Evolutionary conservation across 92 coral and sea anemone genomes (phyloP), one percentile per base, ranked within the genome.

Genomic region (Actinostola sp.): DNA sequence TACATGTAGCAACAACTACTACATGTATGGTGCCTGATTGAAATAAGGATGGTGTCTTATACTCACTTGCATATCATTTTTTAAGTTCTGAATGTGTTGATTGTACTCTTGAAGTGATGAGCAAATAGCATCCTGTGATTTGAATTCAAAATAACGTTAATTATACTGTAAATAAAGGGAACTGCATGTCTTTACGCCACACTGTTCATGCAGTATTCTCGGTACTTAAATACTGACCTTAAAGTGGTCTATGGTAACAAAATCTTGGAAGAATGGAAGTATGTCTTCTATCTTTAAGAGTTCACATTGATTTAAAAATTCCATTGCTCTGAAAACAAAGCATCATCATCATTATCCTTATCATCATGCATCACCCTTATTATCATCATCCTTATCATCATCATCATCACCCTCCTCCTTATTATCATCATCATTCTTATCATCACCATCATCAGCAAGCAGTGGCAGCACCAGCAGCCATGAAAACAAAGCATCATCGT

Each of bases 231-330:
- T n/a, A 34, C 62, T 53, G 11, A 91, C 97, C 90, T 94, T 94
- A 36, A 94, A 94, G 63, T 94, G 98, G 67, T 94, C 94, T 34
- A 94, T 94, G 2, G 98, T 94, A 52, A 92, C 98, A 89, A 94
- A 94, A 71, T 94, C 97, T 66, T 92, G 98, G 69, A 94, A 94
- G 66, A 94, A 94, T 0, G 98, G 98, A 44, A 94, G 95, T 26
- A 94, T 94, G 27, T 94, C 98, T 69, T 94, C 98, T 53, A 94
- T 94, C 70, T 94, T 94, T 14, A 94, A 84, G 28, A 88, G 84
- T 58, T 85, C 84, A 62, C 96, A 88, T 42, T 94, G 97, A 67
- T 92, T 94, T 33, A 94, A 61, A 70, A 94, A 94, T 57, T 94
- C 97, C 98, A 94, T 94, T 27, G 98, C 98, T 61, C 97, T 91